Base-by-base conservation (phyloP, 2,888 invertebrate species). In the Xylota sylvarum region DNA sequence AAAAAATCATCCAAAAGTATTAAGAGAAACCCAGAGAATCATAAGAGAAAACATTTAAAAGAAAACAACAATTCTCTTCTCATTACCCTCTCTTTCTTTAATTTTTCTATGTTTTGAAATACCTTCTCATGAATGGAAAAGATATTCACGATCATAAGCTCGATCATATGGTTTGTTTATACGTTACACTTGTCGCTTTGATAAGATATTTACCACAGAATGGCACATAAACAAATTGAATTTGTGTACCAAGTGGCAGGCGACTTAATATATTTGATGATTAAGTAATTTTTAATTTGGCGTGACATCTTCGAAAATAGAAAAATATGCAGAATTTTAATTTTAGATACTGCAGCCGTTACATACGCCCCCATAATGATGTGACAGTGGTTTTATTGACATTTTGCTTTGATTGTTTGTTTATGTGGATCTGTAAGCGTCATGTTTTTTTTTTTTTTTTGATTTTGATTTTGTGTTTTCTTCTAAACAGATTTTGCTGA, bases 101-200 rank as follows among this genome's bases (percentile, higher is more conserved):
- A 35, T 14, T 56, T 56, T 65, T 76, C 65, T 76, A 65, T 65
- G 65, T 72, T 72, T 65, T 76, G 27, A 40, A 4, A 43, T 30
- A 14, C 17, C 6, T 9, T 37, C 52, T 7, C 6, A 27, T 69
- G 43, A 56, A 56, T 58, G 70, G 48, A 35, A 35, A 46, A 56
- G 4, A 65, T 12, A 35, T 37, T 35, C 19, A 65, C 50, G 52
- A 67, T 67, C 35, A 30, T 27, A 23, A 10, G 23, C n/a, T 2
- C 10, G n/a, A 60, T 27, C 14, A 32, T 30, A 14, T n/a, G n/a
- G n/a, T n/a, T 23, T 64, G 46, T 64, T 65, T 52, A 5, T n/a
- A 14, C 3, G 30, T 32, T 30, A 27, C 14, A 4, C 17, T 32
- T 32, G 56, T 32, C 32, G 14, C 14, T 32, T 32, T 9, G 56